These are phyloP conservation scores for Acanthisitta chloris DNA, from an alignment of 2,113 vertebrate genomes.

Conservation along the genomic window DNA sequence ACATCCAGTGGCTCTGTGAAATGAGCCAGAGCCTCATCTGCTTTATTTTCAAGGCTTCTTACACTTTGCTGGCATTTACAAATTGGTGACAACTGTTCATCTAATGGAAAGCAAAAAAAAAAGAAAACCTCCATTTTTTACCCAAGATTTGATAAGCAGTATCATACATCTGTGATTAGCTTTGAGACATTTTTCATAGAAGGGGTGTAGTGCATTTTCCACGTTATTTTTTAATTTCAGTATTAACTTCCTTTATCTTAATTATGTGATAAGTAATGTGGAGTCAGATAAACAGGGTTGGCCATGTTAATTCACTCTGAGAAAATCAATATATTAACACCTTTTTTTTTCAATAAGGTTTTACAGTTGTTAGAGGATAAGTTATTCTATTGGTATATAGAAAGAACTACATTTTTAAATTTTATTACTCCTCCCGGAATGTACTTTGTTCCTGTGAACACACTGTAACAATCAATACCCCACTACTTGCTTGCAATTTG, in stretches of 20 bases:
- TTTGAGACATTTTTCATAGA: neutral
- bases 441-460: neutral
- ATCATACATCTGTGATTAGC: neutral
- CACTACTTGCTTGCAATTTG: neutral
- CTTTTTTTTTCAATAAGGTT: neutral
- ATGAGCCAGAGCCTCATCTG: neutral
- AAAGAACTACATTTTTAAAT: neutral
- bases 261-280: neutral
- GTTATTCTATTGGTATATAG: neutral
- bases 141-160: neutral
- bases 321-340: neutral
- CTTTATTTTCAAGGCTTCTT: constrained; percentile 54
- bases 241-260: neutral
- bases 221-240: neutral
- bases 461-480: neutral
- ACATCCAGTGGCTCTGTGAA: neutral
- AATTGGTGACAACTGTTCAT: constrained; percentile 40
- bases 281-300: neutral
- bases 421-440: neutral
- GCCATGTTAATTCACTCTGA: neutral
- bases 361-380: neutral
- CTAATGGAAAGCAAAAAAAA: constrained; percentile 42
- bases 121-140: neutral
- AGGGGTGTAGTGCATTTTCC: neutral
- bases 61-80: constrained; percentile 54